Evolutionary conservation across 1,140 invertebrate species (phyloP), one percentile per base, ranked within the genome.

Genomic region (Eciton burchellii): DNA sequence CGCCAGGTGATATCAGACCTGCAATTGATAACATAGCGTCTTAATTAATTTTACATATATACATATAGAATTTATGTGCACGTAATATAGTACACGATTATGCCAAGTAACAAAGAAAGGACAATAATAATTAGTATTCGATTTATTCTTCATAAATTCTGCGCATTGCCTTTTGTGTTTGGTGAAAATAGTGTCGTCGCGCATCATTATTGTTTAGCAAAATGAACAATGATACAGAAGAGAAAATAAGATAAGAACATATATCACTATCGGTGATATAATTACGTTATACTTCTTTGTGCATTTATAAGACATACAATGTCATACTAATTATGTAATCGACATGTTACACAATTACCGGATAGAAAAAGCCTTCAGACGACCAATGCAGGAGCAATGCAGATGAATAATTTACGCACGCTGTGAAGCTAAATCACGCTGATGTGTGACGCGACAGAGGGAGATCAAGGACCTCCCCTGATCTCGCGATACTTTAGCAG

Each of bases 1-100:
- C 95, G 35, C 96, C 96, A 11, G 96, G 96, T 14, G 96, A 96
- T 90, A 96, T 96, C 70, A 96, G 92, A 89, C 96, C 96, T 96
- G 92, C 8, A 93, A 87, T 0, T 71, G 41, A 21, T 82, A n/a
- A 8, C 65, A 4, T 24, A 24, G 0, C 6, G 12, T n/a, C 35
- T 11, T n/a, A 16, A 65, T 65, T 45, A 45, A 52, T 52, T 76
- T 65, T n/a, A 47, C 16, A 6, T 6, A 71, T 16, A 8, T 24
- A 6, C 6, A 71, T 16, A 8, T 29, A 3, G 12, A 62, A 74
- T 19, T 24, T 59, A 59, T 21, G n/a, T 29, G 41, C 16, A 12
- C n/a, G n/a, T n/a, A n/a, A n/a, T n/a, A n/a, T n/a, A n/a, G n/a
- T n/a, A 35, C 35, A 35, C 6, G 35, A 35, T n/a, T n/a, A n/a